These are phyloP conservation scores for Orthosia cruda DNA, from an alignment of 2,888 invertebrate species.

Conservation along the genomic window DNA sequence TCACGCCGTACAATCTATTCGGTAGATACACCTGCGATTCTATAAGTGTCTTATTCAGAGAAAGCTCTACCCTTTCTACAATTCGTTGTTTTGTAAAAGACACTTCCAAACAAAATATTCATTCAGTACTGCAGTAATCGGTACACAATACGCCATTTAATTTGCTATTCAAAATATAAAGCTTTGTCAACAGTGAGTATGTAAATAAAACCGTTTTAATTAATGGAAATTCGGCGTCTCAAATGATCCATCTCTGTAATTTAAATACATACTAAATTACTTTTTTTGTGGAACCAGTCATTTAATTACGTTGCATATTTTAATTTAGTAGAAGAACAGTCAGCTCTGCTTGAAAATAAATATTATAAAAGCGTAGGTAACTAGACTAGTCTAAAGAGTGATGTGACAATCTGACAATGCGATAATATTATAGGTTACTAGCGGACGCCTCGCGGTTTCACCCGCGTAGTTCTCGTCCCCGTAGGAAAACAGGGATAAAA, in stretches of 20 bases:
- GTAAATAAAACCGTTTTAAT: too few relatives aligned
- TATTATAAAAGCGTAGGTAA: too few relatives aligned
- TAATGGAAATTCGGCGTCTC: background rate
- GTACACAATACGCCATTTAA: too few relatives aligned
- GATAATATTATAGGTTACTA: too few relatives aligned
- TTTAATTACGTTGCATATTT: background rate
- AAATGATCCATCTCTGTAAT: background rate
- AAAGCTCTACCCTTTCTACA: background rate
- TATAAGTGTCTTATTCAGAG: background rate
- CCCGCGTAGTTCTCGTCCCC: too few relatives aligned
- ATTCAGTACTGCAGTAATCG: background rate
- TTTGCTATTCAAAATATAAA: too few relatives aligned
- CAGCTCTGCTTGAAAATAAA: background rate
- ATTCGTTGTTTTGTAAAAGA: background rate
- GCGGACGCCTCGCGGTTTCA: too few relatives aligned
- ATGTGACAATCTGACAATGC: too few relatives aligned
- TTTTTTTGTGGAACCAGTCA: background rate
- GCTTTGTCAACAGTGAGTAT: too few relatives aligned
- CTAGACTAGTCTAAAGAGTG: too few relatives aligned
- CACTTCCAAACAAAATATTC: background rate
- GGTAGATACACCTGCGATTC: slow-evolving; percentile 35
- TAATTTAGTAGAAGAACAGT: background rate
- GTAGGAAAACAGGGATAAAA: too few relatives aligned
- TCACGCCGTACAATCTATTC: background rate
- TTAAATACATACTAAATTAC: background rate